These are phyloP conservation scores for Petrocephalus sullivani DNA, from an alignment of 2,797 vertebrate genomes.

Conservation along the genomic window DNA sequence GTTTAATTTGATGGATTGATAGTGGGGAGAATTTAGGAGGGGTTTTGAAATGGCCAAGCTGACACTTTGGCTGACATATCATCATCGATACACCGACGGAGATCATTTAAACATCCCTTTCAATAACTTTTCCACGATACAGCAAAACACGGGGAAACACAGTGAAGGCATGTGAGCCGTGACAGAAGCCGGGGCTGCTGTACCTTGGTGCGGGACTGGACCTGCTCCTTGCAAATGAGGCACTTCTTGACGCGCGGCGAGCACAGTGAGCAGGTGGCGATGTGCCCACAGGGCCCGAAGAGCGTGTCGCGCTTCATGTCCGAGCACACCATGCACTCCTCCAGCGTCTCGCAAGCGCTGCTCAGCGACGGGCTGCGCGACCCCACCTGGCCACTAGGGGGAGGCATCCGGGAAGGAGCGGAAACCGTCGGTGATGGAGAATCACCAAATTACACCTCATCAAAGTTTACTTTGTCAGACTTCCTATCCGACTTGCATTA, in stretches of 20 bases:
- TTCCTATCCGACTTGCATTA: neutral
- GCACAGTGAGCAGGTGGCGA: conserved; percentile 96
- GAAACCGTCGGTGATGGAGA: neutral
- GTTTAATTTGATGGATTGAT: neutral
- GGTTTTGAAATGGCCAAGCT: neutral
- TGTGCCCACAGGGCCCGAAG: conserved; percentile 95
- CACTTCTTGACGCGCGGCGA: conserved; percentile 98
- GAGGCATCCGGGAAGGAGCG: conserved; percentile 10
- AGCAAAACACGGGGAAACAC: neutral
- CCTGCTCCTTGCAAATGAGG: conserved; percentile 98
- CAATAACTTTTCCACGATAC: neutral
- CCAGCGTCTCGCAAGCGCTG: conserved; percentile 92
- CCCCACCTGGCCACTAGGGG: conserved; percentile 84
- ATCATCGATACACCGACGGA: neutral
- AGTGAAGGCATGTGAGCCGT: neutral
- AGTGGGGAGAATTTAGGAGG: neutral
- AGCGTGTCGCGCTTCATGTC: conserved; percentile 98
- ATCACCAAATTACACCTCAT: neutral
- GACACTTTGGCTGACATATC: neutral
- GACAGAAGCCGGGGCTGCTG: conserved; percentile 28
- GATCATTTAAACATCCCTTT: neutral
- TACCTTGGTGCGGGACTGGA: conserved; percentile 99
- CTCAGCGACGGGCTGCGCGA: conserved; percentile 92
- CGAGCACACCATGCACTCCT: conserved; percentile 98
- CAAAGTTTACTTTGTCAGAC: neutral